Evolutionary conservation across 2,797 vertebrate species (phyloP).

Genomic region (Podargus strigoides): DNA sequence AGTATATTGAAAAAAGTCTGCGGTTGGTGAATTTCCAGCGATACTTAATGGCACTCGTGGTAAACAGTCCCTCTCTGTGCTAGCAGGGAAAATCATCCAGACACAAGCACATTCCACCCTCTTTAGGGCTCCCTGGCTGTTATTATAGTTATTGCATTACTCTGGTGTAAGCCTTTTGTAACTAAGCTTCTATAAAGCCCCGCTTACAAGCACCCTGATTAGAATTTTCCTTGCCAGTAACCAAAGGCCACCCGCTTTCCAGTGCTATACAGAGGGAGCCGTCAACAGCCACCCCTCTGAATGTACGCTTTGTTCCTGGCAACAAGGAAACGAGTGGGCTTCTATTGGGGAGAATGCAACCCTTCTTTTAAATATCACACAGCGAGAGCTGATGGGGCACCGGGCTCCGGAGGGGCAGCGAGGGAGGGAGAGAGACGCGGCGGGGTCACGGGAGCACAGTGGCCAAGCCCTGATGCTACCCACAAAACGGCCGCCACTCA

Average conservation of each 20-base stretch:
- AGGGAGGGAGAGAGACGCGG: not conserved
- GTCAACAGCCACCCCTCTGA: conserved; percentile 71
- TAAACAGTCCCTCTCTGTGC: conserved; percentile 71
- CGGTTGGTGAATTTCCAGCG: conserved; percentile 67
- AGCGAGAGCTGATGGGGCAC: conserved; percentile 62
- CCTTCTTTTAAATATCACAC: conserved; percentile 75
- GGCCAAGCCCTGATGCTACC: not conserved
- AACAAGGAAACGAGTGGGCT: conserved; percentile 74
- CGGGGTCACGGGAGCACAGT: conserved; percentile 27
- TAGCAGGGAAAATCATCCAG: conserved; percentile 70
- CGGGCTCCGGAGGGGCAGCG: conserved; percentile 45
- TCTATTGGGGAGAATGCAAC: conserved; percentile 74
- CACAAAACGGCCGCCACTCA: conserved; percentile 60
- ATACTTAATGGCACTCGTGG: conserved; percentile 61
- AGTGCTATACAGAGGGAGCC: conserved; percentile 69
- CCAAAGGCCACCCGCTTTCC: conserved; percentile 68
- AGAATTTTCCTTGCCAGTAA: conserved; percentile 67
- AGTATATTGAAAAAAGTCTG: conserved; percentile 63
- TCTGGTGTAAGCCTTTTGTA: conserved; percentile 67
- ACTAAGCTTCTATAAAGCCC: conserved; percentile 67
- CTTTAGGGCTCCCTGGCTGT: conserved; percentile 59
- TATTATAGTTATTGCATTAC: conserved; percentile 61
- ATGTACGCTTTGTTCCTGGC: conserved; percentile 77
- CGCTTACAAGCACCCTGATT: conserved; percentile 62
- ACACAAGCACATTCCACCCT: conserved; percentile 67